Evolutionary conservation across 2,113 vertebrate species (phyloP).

Genomic region (Phalacrocorax pelagicus): DNA sequence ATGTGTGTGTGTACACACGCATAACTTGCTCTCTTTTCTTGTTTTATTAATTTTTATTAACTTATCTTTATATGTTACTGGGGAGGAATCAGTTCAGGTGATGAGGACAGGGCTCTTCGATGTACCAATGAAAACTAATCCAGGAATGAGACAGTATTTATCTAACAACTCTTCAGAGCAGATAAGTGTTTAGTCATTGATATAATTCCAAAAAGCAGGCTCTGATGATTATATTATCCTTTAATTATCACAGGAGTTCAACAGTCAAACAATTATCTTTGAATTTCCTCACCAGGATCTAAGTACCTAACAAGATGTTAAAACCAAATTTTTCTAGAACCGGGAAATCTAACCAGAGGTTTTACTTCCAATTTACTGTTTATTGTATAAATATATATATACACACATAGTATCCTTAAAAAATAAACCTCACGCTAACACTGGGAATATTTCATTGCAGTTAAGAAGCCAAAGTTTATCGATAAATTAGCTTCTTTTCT

Average conservation of each 20-base stretch:
- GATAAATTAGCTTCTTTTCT: background rate
- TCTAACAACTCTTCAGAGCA: background rate
- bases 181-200: background rate
- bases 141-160: background rate
- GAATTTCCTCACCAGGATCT: background rate
- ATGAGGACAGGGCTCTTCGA: background rate
- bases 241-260: background rate
- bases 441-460: background rate
- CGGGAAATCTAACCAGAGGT: background rate
- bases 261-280: background rate
- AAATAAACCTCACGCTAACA: background rate
- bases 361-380: background rate
- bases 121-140: background rate
- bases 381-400: background rate
- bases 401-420: background rate
- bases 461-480: background rate
- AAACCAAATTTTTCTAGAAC: background rate
- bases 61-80: background rate
- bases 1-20: background rate
- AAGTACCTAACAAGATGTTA: background rate
- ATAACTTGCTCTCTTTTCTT: background rate
- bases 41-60: background rate
- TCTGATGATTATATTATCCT: background rate
- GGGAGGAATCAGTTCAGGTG: background rate
- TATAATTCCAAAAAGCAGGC: background rate